These are phyloP conservation scores for Scolanthus callimorphus DNA, from an alignment of 92 coral and sea anemone species.

Conservation along the genomic window DNA sequence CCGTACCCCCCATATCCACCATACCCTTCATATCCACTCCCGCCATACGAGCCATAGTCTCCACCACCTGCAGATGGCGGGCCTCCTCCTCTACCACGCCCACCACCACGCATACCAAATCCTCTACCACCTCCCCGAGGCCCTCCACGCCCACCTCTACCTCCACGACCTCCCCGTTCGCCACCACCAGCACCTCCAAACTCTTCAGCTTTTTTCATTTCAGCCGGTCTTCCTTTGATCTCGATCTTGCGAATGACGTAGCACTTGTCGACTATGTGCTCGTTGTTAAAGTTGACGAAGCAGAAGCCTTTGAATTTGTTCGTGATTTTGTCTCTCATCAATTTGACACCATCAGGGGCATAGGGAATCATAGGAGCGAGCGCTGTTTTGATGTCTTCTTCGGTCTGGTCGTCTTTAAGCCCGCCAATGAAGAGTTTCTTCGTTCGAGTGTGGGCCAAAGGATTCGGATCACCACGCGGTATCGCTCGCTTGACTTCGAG, in stretches of 20 bases:
- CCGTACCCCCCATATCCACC: constrained; percentile 46
- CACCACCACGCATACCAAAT: constrained; percentile 30
- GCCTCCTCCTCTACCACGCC: constrained; percentile 31
- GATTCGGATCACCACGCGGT: constrained; percentile 84
- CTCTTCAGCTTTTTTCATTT: constrained; percentile 93
- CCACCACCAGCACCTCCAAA: constrained; percentile 48
- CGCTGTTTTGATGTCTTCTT: constrained; percentile 55
- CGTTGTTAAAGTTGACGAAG: constrained; percentile 69
- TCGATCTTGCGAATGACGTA: constrained; percentile 61
- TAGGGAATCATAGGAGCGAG: constrained; percentile 54
- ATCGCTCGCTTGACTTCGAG: constrained; percentile 84
- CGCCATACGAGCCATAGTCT: constrained; percentile 8
- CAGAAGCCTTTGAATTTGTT: constrained; percentile 58
- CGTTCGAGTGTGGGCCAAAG: constrained; percentile 67
- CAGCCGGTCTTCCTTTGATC: constrained; percentile 59
- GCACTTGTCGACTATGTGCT: constrained; percentile 88
- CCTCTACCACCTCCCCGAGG: constrained; percentile 41
- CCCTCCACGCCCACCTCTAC: constrained; percentile 49
- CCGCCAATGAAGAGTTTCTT: constrained; percentile 96
- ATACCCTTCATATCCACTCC: constrained; percentile 28
- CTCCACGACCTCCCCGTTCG: constrained; percentile 53
- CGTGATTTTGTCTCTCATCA: constrained; percentile 50
- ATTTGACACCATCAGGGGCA: constrained; percentile 46
- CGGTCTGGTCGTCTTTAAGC: constrained; percentile 59
- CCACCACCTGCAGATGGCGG: constrained; percentile 25